Percentiles rank a stretch among this genome's conserved stretches.
Conservation (phyloP, 2,797 vertebrate species). For the Bryconaethiops microstoma region DNA sequence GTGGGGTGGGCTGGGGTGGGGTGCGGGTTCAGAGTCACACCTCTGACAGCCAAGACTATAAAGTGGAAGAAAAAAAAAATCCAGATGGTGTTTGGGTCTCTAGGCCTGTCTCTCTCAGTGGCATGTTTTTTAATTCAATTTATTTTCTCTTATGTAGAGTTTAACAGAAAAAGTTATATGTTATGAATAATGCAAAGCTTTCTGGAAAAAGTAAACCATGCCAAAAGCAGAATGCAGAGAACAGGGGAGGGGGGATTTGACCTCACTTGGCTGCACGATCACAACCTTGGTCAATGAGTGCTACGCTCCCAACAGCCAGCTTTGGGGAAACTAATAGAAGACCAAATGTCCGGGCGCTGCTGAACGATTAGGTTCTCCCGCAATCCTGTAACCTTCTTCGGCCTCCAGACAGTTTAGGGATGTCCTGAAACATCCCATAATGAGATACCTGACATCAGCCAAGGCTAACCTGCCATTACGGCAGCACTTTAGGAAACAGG, state of each 20-base stretch:
- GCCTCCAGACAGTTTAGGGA: constrained; percentile 3
- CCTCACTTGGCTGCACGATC: constrained; percentile 18
- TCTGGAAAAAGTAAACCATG: constrained; percentile 32
- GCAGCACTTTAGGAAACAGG: constrained; percentile 22
- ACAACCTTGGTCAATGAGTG: constrained; percentile 14
- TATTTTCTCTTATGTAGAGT: constrained; percentile 21
- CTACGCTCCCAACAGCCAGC: constrained; percentile 7
- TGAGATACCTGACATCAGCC: constrained; percentile 1
- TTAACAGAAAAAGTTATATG: constrained; percentile 22
- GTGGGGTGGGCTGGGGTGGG: not conserved
- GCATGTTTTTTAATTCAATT: constrained; percentile 8
- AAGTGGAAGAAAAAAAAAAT: constrained; percentile 30
- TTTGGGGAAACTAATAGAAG: constrained; percentile 36
- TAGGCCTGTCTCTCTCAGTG: constrained; percentile 21
- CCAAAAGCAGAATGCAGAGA: not conserved
- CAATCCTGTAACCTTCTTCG: constrained; percentile 22
- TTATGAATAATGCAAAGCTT: constrained; percentile 43
- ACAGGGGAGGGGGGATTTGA: constrained; percentile 13
- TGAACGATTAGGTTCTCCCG: constrained; percentile 1
- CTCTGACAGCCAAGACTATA: constrained; percentile 38
- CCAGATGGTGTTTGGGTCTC: constrained; percentile 16
- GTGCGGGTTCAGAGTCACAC: constrained; percentile 21
- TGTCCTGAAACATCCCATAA: constrained; percentile 1
- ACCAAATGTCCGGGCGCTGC: constrained; percentile 31
- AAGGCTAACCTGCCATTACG: constrained; percentile 14